Evolutionary conservation across 2,797 vertebrate genomes (phyloP), one percentile per base, ranked within the genome.

Genomic region (Triplophysa yarkandensis): DNA sequence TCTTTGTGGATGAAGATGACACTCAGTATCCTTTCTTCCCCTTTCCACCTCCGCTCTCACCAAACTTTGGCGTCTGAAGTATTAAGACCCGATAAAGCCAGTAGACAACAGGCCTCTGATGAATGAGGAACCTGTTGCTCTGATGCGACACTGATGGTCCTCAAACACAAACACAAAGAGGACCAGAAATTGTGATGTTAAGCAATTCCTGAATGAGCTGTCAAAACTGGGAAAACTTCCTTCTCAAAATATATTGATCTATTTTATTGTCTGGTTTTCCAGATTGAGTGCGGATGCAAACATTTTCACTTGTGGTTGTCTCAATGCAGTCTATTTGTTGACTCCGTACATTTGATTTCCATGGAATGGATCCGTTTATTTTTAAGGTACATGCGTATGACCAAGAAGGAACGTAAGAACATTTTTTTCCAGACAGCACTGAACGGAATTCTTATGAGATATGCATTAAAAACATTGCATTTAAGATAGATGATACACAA

Each of bases 1-100:
- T 98, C 88, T 98, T 96, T 81, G 89, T 98, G 91, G 94, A 98
- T 41, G 96, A 94, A 73, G 92, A 94, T 68, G 97, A 97, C 68
- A 95, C 94, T 84, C 91, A 92, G 91, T 94, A 90, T 88, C 95
- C 91, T 25, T 94, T 91, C 92, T 96, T 93, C 77, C 94, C 85
- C 83, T 95, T 90, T 86, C 95, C 86, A 63, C 83, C 83, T 66
- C 88, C 87, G 84, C 91, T 91, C 83, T 90, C 91, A 61, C 41
- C 71, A 41, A 46, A n/a, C 46, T 68, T 50, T 23, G 3, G 61
- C 48, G 54, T 17, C 41, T 58, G 36, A 28, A 6, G 28, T 14
- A 28, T 75, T 69, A 80, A 50, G 61, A 32, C 70, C 76, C 64
- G 27, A 39, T n/a, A 23, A 30, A 67, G 19, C 28, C 46, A 39